A percentile compares a stretch with the other conserved stretches of the same genome.
Evolutionary conservation across 2,113 vertebrate genomes (phyloP).

Genomic region (Aphyosemion australe): DNA sequence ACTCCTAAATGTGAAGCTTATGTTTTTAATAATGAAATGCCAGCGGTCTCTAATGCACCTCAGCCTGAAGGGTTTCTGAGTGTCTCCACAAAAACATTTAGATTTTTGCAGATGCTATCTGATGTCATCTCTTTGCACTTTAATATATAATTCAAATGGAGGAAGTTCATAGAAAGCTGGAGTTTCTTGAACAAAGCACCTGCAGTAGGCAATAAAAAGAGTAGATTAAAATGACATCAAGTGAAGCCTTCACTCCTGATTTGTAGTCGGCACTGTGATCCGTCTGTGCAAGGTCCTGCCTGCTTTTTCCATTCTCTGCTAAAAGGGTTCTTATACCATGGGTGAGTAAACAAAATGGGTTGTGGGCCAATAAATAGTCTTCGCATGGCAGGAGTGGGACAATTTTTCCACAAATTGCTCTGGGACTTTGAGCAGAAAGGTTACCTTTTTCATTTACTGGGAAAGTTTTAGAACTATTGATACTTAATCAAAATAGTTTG

Average conservation of each 20-base stretch:
- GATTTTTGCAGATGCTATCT: no score
- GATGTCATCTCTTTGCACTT: conserved; percentile 47
- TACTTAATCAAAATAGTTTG: conserved; percentile 30
- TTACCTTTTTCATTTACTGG: conserved; percentile 39
- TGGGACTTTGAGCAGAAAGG: conserved; percentile 16
- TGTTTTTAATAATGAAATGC: conserved; percentile 25
- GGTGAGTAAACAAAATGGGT: conserved; percentile 60
- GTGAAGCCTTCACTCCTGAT: conserved; percentile 36
- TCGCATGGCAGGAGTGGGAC: conserved; percentile 24
- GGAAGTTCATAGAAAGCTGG: conserved; percentile 18
- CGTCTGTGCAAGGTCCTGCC: conserved; percentile 33
- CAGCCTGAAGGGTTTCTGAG: conserved; percentile 33
- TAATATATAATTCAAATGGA: neutral
- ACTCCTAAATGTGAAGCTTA: neutral
- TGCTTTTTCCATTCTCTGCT: conserved; percentile 34
- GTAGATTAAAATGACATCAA: conserved; percentile 48
- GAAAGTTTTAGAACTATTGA: conserved; percentile 32
- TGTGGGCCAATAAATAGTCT: conserved; percentile 37
- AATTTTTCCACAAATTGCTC: conserved; percentile 43
- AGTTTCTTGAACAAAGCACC: conserved; percentile 44
- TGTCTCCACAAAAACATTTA: conserved; percentile 15
- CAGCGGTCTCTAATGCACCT: conserved; percentile 31
- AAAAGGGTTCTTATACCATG: conserved; percentile 45
- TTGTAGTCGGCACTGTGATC: conserved; percentile 24
- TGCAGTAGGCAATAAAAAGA: conserved; percentile 28